Evolutionary conservation across 2,113 vertebrate species (phyloP).

Genomic region (Charadrius vociferus): DNA sequence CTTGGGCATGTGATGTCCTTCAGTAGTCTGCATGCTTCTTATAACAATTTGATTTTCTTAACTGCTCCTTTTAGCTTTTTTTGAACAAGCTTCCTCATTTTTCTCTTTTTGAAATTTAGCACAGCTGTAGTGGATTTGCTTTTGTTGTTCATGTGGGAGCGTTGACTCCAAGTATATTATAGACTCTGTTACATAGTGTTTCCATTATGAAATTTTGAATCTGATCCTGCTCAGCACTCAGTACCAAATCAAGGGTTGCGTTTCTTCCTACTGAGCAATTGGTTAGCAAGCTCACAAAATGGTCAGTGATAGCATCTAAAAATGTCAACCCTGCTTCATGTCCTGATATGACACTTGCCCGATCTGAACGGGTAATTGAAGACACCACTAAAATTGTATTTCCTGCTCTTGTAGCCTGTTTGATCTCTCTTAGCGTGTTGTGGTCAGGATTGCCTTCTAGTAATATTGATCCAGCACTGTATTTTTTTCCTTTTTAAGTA

Average conservation of each 20-base stretch:
- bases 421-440: background rate
- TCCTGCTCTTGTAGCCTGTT: background rate
- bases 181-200: constrained; percentile 23
- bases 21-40: background rate
- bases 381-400: background rate
- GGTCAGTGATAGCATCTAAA: constrained; percentile 39
- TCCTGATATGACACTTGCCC: background rate
- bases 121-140: background rate
- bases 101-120: background rate
- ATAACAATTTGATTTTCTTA: background rate
- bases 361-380: background rate
- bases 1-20: background rate
- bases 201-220: constrained; percentile 51
- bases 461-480: background rate
- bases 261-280: constrained; percentile 44
- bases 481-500: background rate
- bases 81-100: background rate
- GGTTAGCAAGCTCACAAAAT: background rate
- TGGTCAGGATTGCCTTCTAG: background rate
- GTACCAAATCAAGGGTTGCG: background rate
- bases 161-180: background rate
- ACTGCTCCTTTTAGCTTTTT: background rate
- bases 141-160: background rate
- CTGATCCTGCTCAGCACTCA: constrained; percentile 16
- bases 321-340: background rate